Conservation (phyloP, 2,113 vertebrate genomes). For the Dromiciops gliroides region DNA sequence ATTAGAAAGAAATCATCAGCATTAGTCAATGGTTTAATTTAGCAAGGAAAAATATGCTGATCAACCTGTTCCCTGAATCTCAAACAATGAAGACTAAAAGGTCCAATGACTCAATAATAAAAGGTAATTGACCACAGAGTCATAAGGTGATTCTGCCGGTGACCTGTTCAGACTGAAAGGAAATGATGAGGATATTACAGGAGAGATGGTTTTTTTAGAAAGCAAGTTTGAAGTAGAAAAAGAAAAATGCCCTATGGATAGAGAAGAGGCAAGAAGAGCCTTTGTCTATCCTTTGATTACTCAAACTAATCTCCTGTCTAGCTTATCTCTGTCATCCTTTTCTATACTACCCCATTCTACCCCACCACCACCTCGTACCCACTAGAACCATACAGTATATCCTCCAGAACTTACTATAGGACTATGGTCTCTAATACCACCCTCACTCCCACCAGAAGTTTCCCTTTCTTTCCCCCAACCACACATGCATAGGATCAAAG, state of each 20-base stretch:
- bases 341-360: background rate
- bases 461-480: background rate
- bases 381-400: background rate
- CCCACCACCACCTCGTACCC: background rate
- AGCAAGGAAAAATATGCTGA: constrained; percentile 21
- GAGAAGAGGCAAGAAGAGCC: background rate
- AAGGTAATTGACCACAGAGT: constrained; percentile 19
- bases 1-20: background rate
- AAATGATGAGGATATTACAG: background rate
- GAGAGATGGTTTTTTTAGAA: background rate
- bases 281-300: background rate
- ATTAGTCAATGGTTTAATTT: background rate
- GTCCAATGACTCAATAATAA: background rate
- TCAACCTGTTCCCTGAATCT: background rate
- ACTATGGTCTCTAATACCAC: background rate
- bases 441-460: background rate
- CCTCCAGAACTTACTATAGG: background rate
- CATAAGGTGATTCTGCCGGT: background rate
- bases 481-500: background rate
- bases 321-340: background rate
- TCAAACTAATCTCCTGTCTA: no score
- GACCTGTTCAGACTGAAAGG: background rate
- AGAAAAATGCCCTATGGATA: background rate
- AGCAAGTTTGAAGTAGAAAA: background rate
- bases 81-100: constrained; percentile 18